Evolutionary conservation across 2,113 vertebrate genomes (phyloP).

Genomic region (Pristiophorus japonicus): DNA sequence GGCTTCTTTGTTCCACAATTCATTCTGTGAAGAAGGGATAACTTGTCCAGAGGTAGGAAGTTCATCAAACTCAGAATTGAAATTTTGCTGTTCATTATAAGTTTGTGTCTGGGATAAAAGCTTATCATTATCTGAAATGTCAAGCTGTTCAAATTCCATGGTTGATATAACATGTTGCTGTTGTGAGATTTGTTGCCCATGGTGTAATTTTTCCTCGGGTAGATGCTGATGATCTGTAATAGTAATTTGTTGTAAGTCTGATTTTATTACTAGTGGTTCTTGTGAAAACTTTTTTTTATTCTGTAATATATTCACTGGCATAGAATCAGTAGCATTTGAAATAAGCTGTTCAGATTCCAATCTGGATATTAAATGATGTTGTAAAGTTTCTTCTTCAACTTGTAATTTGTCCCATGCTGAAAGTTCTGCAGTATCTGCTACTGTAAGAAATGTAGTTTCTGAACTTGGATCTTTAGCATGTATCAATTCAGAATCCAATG

Average conservation of each 20-base stretch:
- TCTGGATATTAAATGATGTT: not conserved
- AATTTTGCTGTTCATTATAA: not conserved
- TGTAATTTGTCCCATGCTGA: not conserved
- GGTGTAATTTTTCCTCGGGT: not conserved
- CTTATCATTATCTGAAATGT: slow-evolving; percentile 38
- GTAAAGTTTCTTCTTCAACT: not conserved
- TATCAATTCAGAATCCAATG: not conserved
- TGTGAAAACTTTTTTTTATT: not conserved
- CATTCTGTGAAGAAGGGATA: not conserved
- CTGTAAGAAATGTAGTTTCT: not conserved
- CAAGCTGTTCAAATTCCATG: slow-evolving; percentile 24
- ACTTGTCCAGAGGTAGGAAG: not conserved
- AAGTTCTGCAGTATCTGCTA: not conserved
- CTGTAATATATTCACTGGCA: not conserved
- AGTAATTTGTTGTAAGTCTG: not conserved
- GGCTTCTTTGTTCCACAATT: not conserved
- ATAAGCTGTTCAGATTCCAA: not conserved
- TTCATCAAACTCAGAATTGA: slow-evolving; percentile 3
- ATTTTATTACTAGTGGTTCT: not conserved
- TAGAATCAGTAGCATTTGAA: not conserved
- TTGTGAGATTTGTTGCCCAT: not conserved
- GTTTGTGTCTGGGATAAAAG: slow-evolving; percentile 33
- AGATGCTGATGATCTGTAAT: not conserved
- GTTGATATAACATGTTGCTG: not conserved
- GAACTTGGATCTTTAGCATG: not conserved